Conservation (phyloP, 2,797 vertebrate genomes). For the Takifugu rubripes region DNA sequence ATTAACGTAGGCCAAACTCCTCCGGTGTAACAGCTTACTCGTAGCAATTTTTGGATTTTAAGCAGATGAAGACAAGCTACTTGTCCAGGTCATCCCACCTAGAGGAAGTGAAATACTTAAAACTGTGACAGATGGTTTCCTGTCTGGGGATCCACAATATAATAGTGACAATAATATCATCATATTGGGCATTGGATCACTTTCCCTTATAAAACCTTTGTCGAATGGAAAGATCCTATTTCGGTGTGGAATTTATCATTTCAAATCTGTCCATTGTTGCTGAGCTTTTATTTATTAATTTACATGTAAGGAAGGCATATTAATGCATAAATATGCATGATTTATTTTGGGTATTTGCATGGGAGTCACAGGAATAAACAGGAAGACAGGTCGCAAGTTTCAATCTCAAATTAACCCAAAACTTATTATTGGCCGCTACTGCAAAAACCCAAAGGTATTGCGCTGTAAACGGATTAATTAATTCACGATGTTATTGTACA, state of each 20-base stretch:
- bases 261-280: too few relatives aligned
- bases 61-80: slow-evolving; percentile 72
- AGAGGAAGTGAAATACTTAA: slow-evolving; percentile 55
- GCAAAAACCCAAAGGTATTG: neutral
- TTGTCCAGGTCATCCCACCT: slow-evolving; percentile 67
- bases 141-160: slow-evolving; percentile 25
- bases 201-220: slow-evolving; percentile 7
- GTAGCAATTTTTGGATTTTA: slow-evolving; percentile 72
- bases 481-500: too few relatives aligned
- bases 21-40: slow-evolving; percentile 68
- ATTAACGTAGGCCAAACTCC: slow-evolving; percentile 59
- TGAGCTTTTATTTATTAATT: too few relatives aligned
- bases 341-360: too few relatives aligned
- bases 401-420: neutral
- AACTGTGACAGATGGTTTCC: slow-evolving; percentile 64
- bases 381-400: neutral
- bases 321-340: too few relatives aligned
- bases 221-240: neutral
- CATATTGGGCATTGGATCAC: neutral
- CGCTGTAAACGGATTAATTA: too few relatives aligned
- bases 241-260: neutral
- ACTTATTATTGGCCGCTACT: too few relatives aligned
- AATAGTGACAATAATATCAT: slow-evolving; percentile 4
- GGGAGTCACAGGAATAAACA: too few relatives aligned
- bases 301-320: too few relatives aligned